Base-by-base conservation (phyloP, 2,797 vertebrate species). In the Macropodus opercularis region DNA sequence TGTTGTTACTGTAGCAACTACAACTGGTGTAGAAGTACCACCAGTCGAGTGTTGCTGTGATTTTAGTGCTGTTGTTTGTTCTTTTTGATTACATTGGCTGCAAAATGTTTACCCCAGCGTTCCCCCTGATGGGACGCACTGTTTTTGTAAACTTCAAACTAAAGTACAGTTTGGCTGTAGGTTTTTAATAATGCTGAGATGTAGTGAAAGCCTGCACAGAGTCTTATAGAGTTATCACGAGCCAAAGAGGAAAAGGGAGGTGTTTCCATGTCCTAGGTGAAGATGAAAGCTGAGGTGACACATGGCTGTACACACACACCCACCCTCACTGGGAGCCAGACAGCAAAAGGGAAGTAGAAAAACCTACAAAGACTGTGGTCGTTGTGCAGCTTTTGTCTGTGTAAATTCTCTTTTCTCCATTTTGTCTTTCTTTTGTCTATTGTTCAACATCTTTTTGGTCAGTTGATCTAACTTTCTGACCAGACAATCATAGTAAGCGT, bases 211-310 rank as follows among this genome's bases (percentile, higher is more conserved):
- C 35, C 43, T 13, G 19, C 35, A 43, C 5, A 42, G 27, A 11
- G 24, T 22, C 17, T 17, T 35, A 21, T 15, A 31, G n/a, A 22
- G 18, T 18, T 31, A 36, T 48, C 55, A 61, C 6, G n/a, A 18
- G 34, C 8, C 3, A 0, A 54, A 12, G 46, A 75, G 78, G 78
- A 74, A 84, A 71, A 41, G 61, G 57, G 43, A 75, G 65, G 56
- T 9, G 47, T 65, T 79, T 72, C 75, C 64, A 38, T 61, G 36
- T 63, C 58, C 43, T 72, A 43, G 23, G 41, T 53, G 26, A 35
- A 18, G 80, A 85, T 81, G 47, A 77, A 81, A 78, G 69, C 2
- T 5, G 47, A 70, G 32, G 60, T 72, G 67, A 35, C n/a, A 23
- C 18, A 0, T 51, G 47, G 18, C 26, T 43, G 26, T 10, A 18